Conservation (phyloP, 2,797 vertebrate species). For the Poeciliopsis paucimaculata region DNA sequence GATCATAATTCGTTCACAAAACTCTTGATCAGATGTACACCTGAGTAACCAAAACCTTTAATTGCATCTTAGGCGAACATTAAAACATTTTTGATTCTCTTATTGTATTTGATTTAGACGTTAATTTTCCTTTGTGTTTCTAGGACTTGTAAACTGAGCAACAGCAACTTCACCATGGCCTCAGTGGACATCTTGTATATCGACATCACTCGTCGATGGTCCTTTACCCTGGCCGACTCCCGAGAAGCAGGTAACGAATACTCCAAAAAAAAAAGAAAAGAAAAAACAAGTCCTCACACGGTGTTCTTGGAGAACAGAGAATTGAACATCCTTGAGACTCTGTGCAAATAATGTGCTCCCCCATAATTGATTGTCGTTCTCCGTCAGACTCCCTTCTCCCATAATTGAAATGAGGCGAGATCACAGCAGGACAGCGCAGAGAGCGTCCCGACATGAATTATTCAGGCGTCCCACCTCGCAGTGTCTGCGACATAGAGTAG, state of each 20-base stretch:
- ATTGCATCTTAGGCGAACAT: neutral
- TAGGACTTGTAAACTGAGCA: conserved; percentile 93
- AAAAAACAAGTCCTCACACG: neutral
- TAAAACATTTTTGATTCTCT: neutral
- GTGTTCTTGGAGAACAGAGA: conserved; percentile 35
- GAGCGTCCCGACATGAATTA: conserved; percentile 58
- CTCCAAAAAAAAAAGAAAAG: neutral
- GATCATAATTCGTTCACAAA: neutral
- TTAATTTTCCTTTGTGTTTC: conserved; percentile 8
- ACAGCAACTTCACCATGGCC: conserved; percentile 92
- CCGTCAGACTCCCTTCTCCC: conserved; percentile 40
- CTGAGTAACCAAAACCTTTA: neutral
- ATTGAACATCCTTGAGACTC: conserved; percentile 29
- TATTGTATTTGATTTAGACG: neutral
- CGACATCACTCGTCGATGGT: conserved; percentile 93
- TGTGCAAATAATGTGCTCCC: conserved; percentile 39
- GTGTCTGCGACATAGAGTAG: conserved; percentile 40
- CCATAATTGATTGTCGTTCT: conserved; percentile 65
- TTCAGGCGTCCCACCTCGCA: conserved; percentile 61
- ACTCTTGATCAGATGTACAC: neutral
- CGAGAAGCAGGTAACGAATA: conserved; percentile 86
- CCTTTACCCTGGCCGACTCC: conserved; percentile 81
- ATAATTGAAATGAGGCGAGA: conserved; percentile 69
- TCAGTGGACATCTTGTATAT: conserved; percentile 97
- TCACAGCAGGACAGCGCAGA: conserved; percentile 54